Evolutionary conservation across 2,797 vertebrate genomes (phyloP), one percentile per base, ranked within the genome.

Genomic region (Urophycis tenuis): DNA sequence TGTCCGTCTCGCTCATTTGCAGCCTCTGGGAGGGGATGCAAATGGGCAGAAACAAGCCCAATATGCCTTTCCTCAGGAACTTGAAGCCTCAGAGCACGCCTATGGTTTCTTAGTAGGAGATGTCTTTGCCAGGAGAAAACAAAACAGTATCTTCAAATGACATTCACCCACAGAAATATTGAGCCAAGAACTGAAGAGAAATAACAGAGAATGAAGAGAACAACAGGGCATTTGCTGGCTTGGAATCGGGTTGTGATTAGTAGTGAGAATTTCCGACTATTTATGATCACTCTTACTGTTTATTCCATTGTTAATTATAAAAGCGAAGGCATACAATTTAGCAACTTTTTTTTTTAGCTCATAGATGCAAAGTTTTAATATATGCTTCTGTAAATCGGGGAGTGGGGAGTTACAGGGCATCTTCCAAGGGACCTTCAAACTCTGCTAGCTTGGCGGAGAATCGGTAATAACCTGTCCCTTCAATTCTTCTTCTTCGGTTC

Each of bases 161-260:
- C 53, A 60, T 60, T 60, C 60, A 67, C 60, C 60, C 60, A 67
- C 60, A 67, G 60, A 29, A 12, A 67, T 67, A 29, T 67, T 67
- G n/a, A 29, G 10, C 60, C 60, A 67, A 67, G 25, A 25, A 67
- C 10, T 29, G 7, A 29, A 67, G 29, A 67, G 25, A 64, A 64
- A 64, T 12, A 64, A 9, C n/a, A n/a, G n/a, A n/a, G n/a, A n/a
- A n/a, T n/a, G n/a, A n/a, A n/a, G n/a, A n/a, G n/a, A n/a, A n/a
- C n/a, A 67, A 29, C 60, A 29, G 25, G 60, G 60, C 12, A 25
- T 29, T 67, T 67, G 60, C 60, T 67, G 60, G 60, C 60, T 67
- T 29, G 25, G 25, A 29, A 67, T 29, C 1, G 3, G n/a, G 3
- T 3, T 67, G 60, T 67, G 60, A 67, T 67, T 67, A 29, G 14